Base-by-base conservation (phyloP, 2,113 vertebrate genomes). In the Ochotona curzoniae region DNA sequence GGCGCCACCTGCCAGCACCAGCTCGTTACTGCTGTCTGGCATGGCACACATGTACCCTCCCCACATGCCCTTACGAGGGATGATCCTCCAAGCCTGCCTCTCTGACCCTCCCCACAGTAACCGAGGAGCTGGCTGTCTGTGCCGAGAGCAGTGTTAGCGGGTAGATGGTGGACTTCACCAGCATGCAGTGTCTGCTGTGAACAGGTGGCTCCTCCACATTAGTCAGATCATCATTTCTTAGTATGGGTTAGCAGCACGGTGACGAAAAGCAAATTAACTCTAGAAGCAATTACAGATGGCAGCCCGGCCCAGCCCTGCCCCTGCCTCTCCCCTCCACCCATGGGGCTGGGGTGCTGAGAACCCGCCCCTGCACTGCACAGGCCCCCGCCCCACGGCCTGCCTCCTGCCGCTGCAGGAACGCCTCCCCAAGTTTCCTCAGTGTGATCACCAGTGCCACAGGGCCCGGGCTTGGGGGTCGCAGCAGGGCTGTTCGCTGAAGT, bases 381-480 rank as follows among this genome's bases (percentile, higher is more conserved):
- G 38, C 91, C n/a, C 93, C 94, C 93, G 1, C 85, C 38, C 38
- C 38, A 95, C 7, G 28, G 80, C 79, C 93, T 85, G 89, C 89
- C 94, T 96, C 96, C 93, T 82, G 30, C 57, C 2, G 0, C 93
- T 8, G 70, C 0, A 93, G 98, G 97, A 97, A 97, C 0, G 54
- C 91, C 96, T 97, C 96, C 97, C 96, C 82, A 98, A 98, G 98
- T 98, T 98, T 98, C 98, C 98, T 98, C 93, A 81, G 97, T 91
- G 97, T 98, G 98, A 98, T 98, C 98, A 98, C 98, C 20, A 10
- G 91, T 63, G 88, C 67, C 18, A 18, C 54, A 11, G 4, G 54
- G 54, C 54, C 38, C 38, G 54, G 54, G 54, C 54, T 57, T 5
- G 54, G 54, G 63, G 57, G 87, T 67, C 71, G 35, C 60, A 51